phyloP scores from a whole-genome alignment of 92 coral and sea anemone species.

The Pocillopora meandrina region DNA sequence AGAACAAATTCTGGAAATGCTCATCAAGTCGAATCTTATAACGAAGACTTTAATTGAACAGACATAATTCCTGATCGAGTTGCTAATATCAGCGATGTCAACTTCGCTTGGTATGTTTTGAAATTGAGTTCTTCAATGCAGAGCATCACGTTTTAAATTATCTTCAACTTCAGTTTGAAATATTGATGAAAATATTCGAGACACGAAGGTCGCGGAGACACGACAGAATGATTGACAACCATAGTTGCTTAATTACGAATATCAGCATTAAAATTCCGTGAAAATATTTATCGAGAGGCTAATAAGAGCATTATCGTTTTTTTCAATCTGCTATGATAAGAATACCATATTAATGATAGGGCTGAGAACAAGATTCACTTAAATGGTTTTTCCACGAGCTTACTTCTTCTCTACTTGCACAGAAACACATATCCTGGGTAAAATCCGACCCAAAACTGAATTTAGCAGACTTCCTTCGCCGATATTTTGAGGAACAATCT shows the following conservation, averaged over 20 bases:
- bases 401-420: background rate
- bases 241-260: slow-evolving; percentile 4
- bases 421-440: background rate
- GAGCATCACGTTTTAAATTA: background rate
- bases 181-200: background rate
- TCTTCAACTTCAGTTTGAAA: background rate
- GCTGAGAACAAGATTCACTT: background rate
- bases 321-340: background rate
- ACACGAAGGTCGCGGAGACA: slow-evolving; percentile 1
- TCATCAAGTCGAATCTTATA: no score
- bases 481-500: background rate
- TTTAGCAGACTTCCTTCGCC: background rate
- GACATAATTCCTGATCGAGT: no score
- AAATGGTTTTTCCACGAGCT: background rate
- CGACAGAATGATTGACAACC: background rate
- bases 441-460: no score
- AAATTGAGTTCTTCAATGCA: no score
- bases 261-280: background rate
- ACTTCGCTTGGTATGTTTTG: no score
- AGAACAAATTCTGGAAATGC: no score
- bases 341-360: background rate
- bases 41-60: no score
- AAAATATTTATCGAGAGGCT: background rate
- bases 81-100: no score
- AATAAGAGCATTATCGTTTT: background rate